Percentiles rank a stretch among this genome's conserved stretches.
Evolutionary conservation across 2,888 invertebrate species (phyloP).

Genomic region (Parelbella ahira): DNA sequence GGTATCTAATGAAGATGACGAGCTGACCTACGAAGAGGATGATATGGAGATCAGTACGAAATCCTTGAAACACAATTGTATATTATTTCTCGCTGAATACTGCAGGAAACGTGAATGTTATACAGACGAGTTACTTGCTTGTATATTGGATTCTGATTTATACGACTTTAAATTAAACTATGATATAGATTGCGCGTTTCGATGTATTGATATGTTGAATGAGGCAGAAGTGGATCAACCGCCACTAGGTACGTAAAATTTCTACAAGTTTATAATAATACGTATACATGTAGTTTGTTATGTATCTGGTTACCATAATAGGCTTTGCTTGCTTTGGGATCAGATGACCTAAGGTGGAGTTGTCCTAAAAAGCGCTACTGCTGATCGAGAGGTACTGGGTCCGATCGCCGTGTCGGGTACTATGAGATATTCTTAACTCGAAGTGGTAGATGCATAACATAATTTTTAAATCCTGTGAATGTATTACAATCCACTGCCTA

Average conservation of each 20-base stretch:
- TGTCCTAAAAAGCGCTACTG: conserved; percentile 10
- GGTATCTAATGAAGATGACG: conserved; percentile 42
- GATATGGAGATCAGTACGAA: conserved; percentile 49
- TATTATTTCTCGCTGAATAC: conserved; percentile 57
- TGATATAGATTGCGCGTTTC: conserved; percentile 54
- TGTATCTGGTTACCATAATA: too few species aligned
- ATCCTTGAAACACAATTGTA: conserved; percentile 52
- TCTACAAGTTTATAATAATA: too few species aligned
- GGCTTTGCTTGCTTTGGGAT: too few species aligned
- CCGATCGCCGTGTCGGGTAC: too few species aligned
- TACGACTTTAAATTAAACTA: conserved; percentile 49
- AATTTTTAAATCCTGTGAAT: too few species aligned
- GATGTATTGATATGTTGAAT: conserved; percentile 51
- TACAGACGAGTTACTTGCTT: conserved; percentile 54
- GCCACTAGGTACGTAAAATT: conserved; percentile 66
- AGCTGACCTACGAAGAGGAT: conserved; percentile 46
- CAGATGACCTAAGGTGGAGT: too few species aligned
- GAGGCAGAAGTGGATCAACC: conserved; percentile 42
- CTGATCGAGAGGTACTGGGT: too few species aligned
- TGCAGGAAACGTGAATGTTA: conserved; percentile 49
- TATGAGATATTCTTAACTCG: too few species aligned
- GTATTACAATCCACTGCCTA: too few species aligned
- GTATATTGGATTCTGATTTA: conserved; percentile 53
- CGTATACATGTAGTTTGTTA: too few species aligned
- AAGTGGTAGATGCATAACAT: too few species aligned